Conservation (phyloP, 2,797 vertebrate species). For the Gastrophryne carolinensis region DNA sequence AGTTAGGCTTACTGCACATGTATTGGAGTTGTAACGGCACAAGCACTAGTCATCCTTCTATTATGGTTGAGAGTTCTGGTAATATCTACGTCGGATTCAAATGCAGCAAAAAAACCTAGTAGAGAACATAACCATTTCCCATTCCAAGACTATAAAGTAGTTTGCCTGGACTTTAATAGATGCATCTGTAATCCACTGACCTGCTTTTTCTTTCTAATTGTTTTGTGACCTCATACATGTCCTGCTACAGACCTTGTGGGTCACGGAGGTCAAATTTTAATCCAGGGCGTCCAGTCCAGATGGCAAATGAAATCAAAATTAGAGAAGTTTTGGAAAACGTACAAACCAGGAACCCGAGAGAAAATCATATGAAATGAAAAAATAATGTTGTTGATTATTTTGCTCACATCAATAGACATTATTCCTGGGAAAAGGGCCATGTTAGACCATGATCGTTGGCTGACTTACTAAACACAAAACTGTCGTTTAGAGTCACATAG, state of each 20-base stretch:
- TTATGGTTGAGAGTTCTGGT: too few species aligned
- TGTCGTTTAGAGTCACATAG: conserved; percentile 26
- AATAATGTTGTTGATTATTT: conserved; percentile 90
- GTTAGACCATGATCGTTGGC: conserved; percentile 58
- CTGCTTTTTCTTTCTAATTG: too few species aligned
- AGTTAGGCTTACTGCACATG: too few species aligned
- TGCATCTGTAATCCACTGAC: too few species aligned
- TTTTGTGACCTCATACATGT: conserved; percentile 31
- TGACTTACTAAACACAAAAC: conserved; percentile 48
- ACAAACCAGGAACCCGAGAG: conserved; percentile 66
- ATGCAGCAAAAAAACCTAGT: too few species aligned
- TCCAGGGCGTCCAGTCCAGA: conserved; percentile 83
- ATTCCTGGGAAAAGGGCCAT: conserved; percentile 66
- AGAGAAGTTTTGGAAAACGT: conserved; percentile 69
- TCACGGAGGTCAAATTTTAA: conserved; percentile 72
- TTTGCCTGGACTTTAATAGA: too few species aligned
- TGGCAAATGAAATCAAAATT: conserved; percentile 77
- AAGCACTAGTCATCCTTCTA: too few species aligned
- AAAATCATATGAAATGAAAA: conserved; percentile 74
- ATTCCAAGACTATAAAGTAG: too few species aligned
- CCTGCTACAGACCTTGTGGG: conserved; percentile 61
- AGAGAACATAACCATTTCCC: too few species aligned
- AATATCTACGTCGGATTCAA: too few species aligned
- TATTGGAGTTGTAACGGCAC: too few species aligned
- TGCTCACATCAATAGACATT: conserved; percentile 71